These are phyloP conservation scores for Troilus luridus DNA, from an alignment of 2,888 invertebrate species.

Conservation along the genomic window DNA sequence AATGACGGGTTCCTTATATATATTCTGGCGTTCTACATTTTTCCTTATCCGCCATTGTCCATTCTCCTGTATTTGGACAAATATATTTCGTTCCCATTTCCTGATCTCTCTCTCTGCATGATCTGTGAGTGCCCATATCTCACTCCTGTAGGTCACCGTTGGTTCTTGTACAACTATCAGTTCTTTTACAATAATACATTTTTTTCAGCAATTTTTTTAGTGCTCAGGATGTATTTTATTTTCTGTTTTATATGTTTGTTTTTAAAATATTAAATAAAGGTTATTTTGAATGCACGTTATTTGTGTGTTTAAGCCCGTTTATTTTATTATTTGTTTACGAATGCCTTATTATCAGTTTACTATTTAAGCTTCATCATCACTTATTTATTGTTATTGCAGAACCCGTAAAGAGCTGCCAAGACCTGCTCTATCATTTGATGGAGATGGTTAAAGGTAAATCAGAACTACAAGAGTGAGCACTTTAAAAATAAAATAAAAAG, in stretches of 20 bases:
- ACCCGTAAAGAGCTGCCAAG: slow-evolving; percentile 57
- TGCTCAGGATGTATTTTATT: not conserved
- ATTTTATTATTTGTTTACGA: not conserved
- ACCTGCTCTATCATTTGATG: slow-evolving; percentile 63
- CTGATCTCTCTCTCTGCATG: too few species aligned
- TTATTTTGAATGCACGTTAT: not conserved
- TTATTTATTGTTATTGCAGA: slow-evolving; percentile 53
- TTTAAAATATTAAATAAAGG: not conserved
- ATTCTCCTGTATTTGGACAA: too few species aligned
- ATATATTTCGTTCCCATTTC: too few species aligned
- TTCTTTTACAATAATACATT: not conserved
- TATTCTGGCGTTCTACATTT: too few species aligned
- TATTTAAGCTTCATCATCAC: not conserved
- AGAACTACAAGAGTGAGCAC: slow-evolving; percentile 54
- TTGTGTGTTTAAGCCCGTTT: not conserved
- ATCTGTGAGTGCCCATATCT: too few species aligned
- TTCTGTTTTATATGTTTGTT: too few species aligned
- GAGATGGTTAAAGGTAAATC: slow-evolving; percentile 64
- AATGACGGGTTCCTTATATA: too few species aligned
- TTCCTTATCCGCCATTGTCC: too few species aligned
- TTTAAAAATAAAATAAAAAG: slow-evolving; percentile 4
- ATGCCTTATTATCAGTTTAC: not conserved
- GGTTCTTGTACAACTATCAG: not conserved
- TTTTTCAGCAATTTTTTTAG: not conserved
- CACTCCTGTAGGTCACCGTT: too few species aligned